Evolutionary conservation across 2,888 invertebrate species (phyloP), one percentile per base, ranked within the genome.

Genomic region (Philereme transversata): DNA sequence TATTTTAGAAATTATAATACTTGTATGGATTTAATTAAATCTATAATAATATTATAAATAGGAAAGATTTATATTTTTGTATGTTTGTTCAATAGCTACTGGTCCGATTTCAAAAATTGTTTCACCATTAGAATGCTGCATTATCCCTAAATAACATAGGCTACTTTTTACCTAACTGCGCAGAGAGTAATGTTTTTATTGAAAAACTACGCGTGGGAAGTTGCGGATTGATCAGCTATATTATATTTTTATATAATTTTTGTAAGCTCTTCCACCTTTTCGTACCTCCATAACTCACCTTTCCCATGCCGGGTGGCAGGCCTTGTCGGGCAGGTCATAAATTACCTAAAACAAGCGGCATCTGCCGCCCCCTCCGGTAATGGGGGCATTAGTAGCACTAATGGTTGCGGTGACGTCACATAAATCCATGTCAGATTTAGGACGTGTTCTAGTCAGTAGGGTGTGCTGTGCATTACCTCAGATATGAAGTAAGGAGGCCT

Each of bases 341-440:
- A 92, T 92, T 91, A 91, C 84, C 79, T 88, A 90, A 90, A 92
- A 92, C 92, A 92, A 91, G 92, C 90, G 87, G 84, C 91, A 91
- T 90, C 89, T 91, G 90, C 84, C 85, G 79, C 78, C 76, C 78
- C 74, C 76, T 75, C 81, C 88, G 86, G 88, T 91, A 91, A 91
- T 90, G 89, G 88, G 78, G 76, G 89, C 90, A 91, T 91, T 91
- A 91, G 90, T 84, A 84, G 82, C 83, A 87, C 91, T 92, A 91
- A 91, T 91, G 91, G 90, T 81, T 75, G 76, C 87, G 84, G 79
- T 89, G 91, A 91, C 91, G 88, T 86, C 84, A 87, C 91, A 91
- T 91, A 91, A 90, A 92, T 92, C 84, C 86, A 81, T 81, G 90
- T 91, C 91, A 88, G 83, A 84, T 87, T 89, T 86, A 80, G 87